A percentile compares a stretch with the other conserved stretches of the same genome.
phyloP scores from a whole-genome alignment of 2,888 invertebrate genomes.

The Nasonovia ribisnigri region DNA sequence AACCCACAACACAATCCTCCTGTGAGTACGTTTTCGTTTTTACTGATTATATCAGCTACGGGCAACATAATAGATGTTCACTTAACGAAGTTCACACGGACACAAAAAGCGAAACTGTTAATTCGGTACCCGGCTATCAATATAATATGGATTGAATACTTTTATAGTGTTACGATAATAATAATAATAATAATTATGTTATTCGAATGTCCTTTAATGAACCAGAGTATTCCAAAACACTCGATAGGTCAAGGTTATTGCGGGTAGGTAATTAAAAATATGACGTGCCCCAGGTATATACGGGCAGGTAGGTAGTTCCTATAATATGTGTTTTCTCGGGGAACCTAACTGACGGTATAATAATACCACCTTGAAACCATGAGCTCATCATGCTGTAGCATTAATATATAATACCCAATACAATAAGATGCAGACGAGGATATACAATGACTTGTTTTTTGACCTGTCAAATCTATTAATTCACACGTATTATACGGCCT shows the following conservation, averaged over 20 bases:
- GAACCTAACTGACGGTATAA: background rate
- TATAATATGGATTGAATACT: background rate
- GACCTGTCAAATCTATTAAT: background rate
- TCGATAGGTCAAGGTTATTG: slow-evolving; percentile 28
- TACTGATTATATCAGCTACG: background rate
- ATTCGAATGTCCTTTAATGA: background rate
- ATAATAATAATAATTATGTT: background rate
- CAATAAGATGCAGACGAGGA: background rate
- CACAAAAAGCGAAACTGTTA: background rate
- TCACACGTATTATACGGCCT: background rate
- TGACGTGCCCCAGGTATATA: background rate
- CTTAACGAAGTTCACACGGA: background rate
- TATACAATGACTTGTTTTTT: background rate
- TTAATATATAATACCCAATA: background rate
- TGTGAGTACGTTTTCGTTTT: background rate
- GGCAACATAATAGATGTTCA: background rate
- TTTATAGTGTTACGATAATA: background rate
- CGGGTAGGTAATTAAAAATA: background rate
- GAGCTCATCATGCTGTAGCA: background rate
- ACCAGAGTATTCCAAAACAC: background rate
- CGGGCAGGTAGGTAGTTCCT: background rate
- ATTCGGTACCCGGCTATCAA: background rate
- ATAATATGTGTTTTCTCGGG: background rate
- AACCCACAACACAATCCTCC: background rate
- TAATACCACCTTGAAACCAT: background rate